Conservation (phyloP, 2,797 vertebrate genomes). For the Ara ararauna region DNA sequence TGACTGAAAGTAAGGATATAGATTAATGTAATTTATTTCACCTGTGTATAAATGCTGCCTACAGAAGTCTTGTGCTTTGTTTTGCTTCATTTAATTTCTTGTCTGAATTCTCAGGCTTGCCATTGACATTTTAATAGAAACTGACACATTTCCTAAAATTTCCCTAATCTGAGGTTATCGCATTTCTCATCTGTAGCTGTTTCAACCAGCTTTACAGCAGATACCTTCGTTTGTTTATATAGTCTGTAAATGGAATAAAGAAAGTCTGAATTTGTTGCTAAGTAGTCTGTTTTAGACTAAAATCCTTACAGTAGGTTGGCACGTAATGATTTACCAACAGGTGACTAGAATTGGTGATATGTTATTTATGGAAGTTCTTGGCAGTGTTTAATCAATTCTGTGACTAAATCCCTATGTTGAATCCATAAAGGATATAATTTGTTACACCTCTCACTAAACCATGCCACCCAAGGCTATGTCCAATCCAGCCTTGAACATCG, state of each 20-base stretch:
- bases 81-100: background rate
- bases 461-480: too few relatives aligned
- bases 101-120: background rate
- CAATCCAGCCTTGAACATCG: too few relatives aligned
- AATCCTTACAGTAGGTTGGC: background rate
- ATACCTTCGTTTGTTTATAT: background rate
- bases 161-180: background rate
- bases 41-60: background rate
- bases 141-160: background rate
- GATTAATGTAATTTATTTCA: background rate
- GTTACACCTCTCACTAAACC: too few relatives aligned
- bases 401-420: background rate
- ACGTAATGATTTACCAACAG: fast-evolving
- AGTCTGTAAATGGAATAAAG: background rate
- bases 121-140: background rate
- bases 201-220: background rate
- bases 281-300: background rate
- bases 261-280: background rate
- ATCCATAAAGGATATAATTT: background rate
- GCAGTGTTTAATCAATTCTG: background rate
- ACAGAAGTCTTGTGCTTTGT: background rate
- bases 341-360: background rate
- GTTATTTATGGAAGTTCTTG: background rate
- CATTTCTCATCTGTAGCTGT: background rate
- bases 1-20: background rate